Conservation (phyloP, 2,797 vertebrate genomes). For the Chaunax sp. region DNA sequence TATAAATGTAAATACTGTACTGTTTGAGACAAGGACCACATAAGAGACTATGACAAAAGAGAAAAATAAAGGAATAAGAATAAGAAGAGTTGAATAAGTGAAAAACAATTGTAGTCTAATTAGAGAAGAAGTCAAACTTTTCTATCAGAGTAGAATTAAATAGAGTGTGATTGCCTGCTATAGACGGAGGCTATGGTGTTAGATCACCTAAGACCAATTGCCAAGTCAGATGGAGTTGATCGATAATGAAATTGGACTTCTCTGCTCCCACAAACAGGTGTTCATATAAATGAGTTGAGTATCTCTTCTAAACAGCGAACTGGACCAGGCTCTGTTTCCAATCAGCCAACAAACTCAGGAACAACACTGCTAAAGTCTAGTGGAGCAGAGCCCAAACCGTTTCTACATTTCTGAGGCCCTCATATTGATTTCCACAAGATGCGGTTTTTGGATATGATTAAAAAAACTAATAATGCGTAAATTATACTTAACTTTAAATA, state of each 20-base stretch:
- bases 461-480: neutral
- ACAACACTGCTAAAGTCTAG: too few relatives aligned
- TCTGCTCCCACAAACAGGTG: constrained; percentile 23
- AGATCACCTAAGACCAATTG: too few relatives aligned
- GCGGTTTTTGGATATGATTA: neutral
- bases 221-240: neutral
- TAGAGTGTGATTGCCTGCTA: too few relatives aligned
- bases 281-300: constrained; percentile 32
- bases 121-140: too few relatives aligned
- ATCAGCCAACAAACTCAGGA: neutral
- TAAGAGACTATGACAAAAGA: neutral
- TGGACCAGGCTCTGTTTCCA: neutral
- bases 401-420: neutral
- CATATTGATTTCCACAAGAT: too few relatives aligned
- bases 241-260: neutral
- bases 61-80: neutral
- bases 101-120: too few relatives aligned
- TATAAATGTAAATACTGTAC: too few relatives aligned
- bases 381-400: neutral
- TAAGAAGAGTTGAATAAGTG: neutral
- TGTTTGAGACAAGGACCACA: neutral
- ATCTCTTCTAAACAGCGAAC: neutral
- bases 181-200: too few relatives aligned
- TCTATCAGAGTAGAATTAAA: too few relatives aligned
- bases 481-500: neutral